phyloP scores from a whole-genome alignment of 2,888 invertebrate species.

The Lithophane socia region DNA sequence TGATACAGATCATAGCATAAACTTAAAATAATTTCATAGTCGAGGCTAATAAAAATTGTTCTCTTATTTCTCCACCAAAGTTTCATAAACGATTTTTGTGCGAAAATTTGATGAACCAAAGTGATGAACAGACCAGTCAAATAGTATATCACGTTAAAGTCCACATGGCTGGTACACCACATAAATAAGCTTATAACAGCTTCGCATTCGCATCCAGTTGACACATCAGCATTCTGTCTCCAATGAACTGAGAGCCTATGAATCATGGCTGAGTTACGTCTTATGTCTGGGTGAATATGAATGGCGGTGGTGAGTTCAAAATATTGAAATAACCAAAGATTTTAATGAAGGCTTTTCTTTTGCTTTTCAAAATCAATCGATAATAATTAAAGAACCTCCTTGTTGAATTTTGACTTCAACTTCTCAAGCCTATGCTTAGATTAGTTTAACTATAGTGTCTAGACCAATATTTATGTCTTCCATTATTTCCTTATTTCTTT shows the following conservation, averaged over 20 bases:
- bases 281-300: slow-evolving; percentile 41
- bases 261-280: slow-evolving; percentile 58
- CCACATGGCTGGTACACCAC: slow-evolving; percentile 48
- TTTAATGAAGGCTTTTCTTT: background rate
- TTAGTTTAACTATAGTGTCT: background rate
- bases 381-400: too few species aligned
- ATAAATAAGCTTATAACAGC: slow-evolving; percentile 59
- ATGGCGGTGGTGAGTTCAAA: background rate
- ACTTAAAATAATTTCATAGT: too few species aligned
- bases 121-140: background rate
- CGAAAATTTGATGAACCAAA: background rate
- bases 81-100: background rate
- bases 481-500: background rate
- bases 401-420: background rate
- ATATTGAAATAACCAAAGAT: background rate
- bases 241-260: slow-evolving; percentile 53
- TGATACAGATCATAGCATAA: too few species aligned
- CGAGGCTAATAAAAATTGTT: too few species aligned
- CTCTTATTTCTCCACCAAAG: too few species aligned
- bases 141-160: slow-evolving; percentile 35
- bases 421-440: background rate
- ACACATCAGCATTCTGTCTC: slow-evolving; percentile 62
- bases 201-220: slow-evolving; percentile 49
- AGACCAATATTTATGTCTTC: background rate
- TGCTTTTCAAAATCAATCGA: background rate